A percentile compares a stretch with the other conserved stretches of the same genome.
phyloP scores from a whole-genome alignment of 2,113 vertebrate species.

The Nerophis lumbriciformis region DNA sequence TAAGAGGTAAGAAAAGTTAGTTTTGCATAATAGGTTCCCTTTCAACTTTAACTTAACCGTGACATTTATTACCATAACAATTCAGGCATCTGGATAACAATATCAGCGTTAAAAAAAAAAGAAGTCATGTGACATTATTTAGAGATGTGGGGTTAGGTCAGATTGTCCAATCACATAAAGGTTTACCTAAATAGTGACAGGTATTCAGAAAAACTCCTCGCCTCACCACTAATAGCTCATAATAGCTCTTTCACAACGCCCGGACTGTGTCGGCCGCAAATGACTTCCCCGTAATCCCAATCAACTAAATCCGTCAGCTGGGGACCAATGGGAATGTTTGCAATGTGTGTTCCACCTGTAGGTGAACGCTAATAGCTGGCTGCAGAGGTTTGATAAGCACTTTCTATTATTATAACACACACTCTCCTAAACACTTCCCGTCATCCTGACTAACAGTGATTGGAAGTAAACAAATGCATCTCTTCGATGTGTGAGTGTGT shows the following conservation, averaged over 20 bases:
- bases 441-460: constrained; percentile 48
- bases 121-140: no score
- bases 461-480: constrained; percentile 42
- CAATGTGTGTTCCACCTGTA: constrained; percentile 51
- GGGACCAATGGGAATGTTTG: constrained; percentile 40
- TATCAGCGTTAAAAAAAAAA: no score
- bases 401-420: constrained; percentile 58
- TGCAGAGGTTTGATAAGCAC: constrained; percentile 66
- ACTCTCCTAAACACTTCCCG: constrained; percentile 11
- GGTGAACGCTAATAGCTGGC: constrained; percentile 52
- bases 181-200: neutral
- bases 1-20: no score
- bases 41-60: no score
- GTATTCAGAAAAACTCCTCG: neutral
- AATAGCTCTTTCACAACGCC: no score
- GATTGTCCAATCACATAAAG: neutral
- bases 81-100: no score
- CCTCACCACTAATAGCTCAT: neutral
- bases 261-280: constrained; percentile 6
- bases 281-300: constrained; percentile 49
- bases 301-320: constrained; percentile 42
- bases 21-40: no score
- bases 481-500: constrained; percentile 9
- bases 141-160: neutral
- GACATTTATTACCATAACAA: no score